A percentile compares a stretch with the other conserved stretches of the same genome.
These are phyloP conservation scores for Andricus quercusramuli DNA, from an alignment of 2,888 invertebrate species.

Conservation along the genomic window DNA sequence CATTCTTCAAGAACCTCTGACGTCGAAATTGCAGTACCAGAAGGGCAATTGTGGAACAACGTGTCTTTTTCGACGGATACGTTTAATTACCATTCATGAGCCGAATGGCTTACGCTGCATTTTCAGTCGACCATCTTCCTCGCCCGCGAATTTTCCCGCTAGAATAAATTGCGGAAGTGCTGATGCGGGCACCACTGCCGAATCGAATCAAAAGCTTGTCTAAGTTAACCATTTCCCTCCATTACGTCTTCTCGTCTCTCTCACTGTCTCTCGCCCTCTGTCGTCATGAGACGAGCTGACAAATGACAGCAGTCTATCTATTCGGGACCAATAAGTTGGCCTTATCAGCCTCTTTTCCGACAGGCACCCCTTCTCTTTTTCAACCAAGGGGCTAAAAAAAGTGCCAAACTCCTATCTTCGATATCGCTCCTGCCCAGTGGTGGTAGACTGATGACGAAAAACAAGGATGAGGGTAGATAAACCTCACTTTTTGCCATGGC, in stretches of 20 bases:
- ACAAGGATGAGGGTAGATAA: constrained; percentile 41
- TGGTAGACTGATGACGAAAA: constrained; percentile 41
- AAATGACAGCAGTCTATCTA: constrained; percentile 42
- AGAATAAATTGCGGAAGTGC: constrained; percentile 35
- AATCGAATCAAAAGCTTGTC: constrained; percentile 38
- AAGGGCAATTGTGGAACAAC: not conserved
- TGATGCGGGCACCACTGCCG: constrained; percentile 35
- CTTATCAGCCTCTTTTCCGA: constrained; percentile 19
- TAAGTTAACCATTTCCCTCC: constrained; percentile 39
- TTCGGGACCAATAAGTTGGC: constrained; percentile 16
- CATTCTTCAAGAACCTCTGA: not conserved
- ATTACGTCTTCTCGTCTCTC: constrained; percentile 23
- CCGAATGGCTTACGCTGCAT: constrained; percentile 24
- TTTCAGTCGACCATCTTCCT: constrained; percentile 15
- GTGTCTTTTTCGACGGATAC: constrained; percentile 6
- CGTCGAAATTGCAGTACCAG: not conserved
- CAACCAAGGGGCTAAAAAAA: constrained; percentile 15
- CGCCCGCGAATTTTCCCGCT: constrained; percentile 20
- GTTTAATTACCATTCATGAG: constrained; percentile 41
- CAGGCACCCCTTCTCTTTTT: constrained; percentile 8
- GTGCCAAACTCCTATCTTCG: constrained; percentile 12
- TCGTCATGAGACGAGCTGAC: constrained; percentile 18
- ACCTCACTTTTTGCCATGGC: not conserved
- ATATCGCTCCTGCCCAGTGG: constrained; percentile 24
- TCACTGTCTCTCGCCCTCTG: not conserved